Evolutionary conservation across 2,113 vertebrate species (phyloP), one percentile per base, ranked within the genome.

Genomic region (Neopipo cinnamomea): DNA sequence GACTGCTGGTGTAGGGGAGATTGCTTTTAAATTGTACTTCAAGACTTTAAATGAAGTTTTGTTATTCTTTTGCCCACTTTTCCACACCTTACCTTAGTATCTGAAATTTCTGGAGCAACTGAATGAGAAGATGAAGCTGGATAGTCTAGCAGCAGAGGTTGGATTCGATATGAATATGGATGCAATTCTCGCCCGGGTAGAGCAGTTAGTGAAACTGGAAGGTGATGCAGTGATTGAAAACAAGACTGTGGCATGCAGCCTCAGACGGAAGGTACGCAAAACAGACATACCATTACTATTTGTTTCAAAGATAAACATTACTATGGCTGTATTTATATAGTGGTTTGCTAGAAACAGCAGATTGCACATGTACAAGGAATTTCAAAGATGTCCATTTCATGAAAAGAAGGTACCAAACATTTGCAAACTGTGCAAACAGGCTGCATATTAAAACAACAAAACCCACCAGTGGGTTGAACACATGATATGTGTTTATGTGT

Each of bases 91-190:
- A 52, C 87, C 15, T 88, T 94, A 99, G 99, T 98, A 99, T 96
- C 97, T 99, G 91, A 97, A 98, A 89, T 99, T 99, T 97, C 95
- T 99, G 97, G 98, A 99, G 9, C 97, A 98, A 85, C 98, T 99
- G 88, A 98, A 98, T 22, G 98, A 98, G 94, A 98, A 96, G 66
- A 98, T 99, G 98, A 99, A 98, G 76, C 88, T 99, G 67, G 98
- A 98, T 37, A 91, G 95, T 19, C 82, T 99, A 66, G 97, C 97
- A 73, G 96, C 96, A 85, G 99, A 99, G 68, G 96, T 99, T 44
- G 99, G 98, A 52, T 98, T 98, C 42, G 98, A 99, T 85, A 99
- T 99, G 98, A 98, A 97, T n/a, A 86, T 98, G 39, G 98, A 99
- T 62, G 96, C 95, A 0, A 97, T 99, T 91, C 94, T 99, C 88